Conservation (phyloP, 2,888 invertebrate species). For the Cheilosia vulpina region DNA sequence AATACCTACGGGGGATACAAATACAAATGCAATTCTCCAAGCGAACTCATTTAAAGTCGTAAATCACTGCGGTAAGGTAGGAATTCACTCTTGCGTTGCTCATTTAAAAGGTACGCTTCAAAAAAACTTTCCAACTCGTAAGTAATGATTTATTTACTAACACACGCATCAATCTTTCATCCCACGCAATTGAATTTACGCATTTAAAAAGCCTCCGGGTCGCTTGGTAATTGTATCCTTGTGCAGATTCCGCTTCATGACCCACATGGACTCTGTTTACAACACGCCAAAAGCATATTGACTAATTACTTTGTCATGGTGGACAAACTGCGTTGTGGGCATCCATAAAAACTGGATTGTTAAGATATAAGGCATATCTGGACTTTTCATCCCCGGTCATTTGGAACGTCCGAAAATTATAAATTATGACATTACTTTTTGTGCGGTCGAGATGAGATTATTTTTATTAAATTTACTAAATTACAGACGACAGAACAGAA, state of each 20-base stretch:
- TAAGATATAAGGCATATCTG: neutral
- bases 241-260: neutral
- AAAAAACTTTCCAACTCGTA: neutral
- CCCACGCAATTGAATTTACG: conserved; percentile 14
- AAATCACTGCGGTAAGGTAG: neutral
- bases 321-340: neutral
- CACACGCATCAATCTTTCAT: conserved; percentile 2
- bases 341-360: neutral
- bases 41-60: neutral
- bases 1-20: too few relatives aligned
- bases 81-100: neutral
- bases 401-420: neutral
- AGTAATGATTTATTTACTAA: conserved; percentile 11
- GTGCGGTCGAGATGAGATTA: too few relatives aligned
- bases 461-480: too few relatives aligned
- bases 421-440: neutral
- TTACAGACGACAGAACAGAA: too few relatives aligned
- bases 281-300: neutral
- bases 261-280: neutral
- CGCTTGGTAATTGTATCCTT: neutral
- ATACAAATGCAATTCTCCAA: neutral
- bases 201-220: neutral
- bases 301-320: neutral
- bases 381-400: neutral
- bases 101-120: conserved; percentile 4